Base-by-base conservation (phyloP, 2,888 invertebrate species). In the Drosophila robusta region DNA sequence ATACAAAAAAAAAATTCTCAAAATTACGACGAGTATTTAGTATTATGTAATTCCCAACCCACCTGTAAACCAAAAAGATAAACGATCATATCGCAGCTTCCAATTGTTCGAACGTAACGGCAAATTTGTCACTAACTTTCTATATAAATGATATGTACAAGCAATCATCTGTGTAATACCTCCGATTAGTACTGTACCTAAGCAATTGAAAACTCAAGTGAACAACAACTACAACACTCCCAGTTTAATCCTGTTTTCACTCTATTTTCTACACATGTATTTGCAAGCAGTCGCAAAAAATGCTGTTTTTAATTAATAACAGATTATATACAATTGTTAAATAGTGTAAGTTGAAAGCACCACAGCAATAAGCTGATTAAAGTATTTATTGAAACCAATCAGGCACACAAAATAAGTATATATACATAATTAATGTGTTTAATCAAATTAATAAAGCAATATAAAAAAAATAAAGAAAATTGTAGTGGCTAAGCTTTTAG, bases 171-270 rank as follows among this genome's bases (percentile, higher is more conserved):
- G 64, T 72, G 68, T 74, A 74, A 89, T 86, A 89, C 86, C 86
- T 87, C 86, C 86, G 89, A 87, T 60, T 88, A 86, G 87, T 68
- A 75, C 75, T 86, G 89, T 89, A 85, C 85, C 89, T 85, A 81
- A 75, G 65, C 66, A 65, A 65, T 60, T 62, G 64, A 63, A 18
- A 73, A 60, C 52, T 51, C 60, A 55, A 61, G 34, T 55, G 36
- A 68, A 55, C 47, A 16, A 36, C 41, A 73, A 52, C 41, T 32
- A 39, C 18, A 73, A 73, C 39, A 66, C 64, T 57, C 68, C 68
- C 62, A 61, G 46, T 61, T 55, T 34, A 50, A 67, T 16, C 39
- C 56, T 62, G 49, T 58, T 61, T 52, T 45, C 54, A 64, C 18
- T 22, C 49, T 45, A 52, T 50, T 70, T 68, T 66, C 36, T 66